Evolutionary conservation across 1,140 invertebrate genomes (phyloP).

Genomic region (Drosophila ercepeae): DNA sequence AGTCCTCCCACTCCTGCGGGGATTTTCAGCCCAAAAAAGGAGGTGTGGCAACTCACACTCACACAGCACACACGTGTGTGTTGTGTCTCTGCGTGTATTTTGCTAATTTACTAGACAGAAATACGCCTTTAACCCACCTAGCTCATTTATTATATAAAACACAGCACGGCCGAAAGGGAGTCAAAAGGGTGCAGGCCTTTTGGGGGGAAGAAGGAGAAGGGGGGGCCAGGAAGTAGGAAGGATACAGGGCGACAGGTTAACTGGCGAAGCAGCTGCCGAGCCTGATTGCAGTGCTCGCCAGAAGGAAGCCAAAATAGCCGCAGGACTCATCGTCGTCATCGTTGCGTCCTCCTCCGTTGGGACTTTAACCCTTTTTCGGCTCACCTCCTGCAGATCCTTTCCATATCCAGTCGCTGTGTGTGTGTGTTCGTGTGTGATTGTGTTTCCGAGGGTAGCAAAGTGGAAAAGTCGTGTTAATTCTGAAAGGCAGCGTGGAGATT

Average conservation of each 20-base stretch:
- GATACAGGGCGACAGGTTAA: constrained; percentile 46
- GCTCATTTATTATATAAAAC: constrained; percentile 83
- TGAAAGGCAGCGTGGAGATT: constrained; percentile 50
- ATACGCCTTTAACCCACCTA: constrained; percentile 83
- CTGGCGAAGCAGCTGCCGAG: constrained; percentile 43
- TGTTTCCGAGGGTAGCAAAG: constrained; percentile 58
- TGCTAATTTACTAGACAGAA: constrained; percentile 84
- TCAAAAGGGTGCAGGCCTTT: constrained; percentile 14
- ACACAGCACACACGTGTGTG: constrained; percentile 29
- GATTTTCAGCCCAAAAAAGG: constrained; percentile 28
- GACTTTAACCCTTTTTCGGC: constrained; percentile 41
- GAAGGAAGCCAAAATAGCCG: constrained; percentile 49
- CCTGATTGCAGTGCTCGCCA: constrained; percentile 43
- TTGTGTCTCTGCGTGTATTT: constrained; percentile 74
- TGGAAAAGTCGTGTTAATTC: constrained; percentile 79
- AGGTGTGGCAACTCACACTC: constrained; percentile 24
- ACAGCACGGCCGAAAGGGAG: constrained; percentile 29
- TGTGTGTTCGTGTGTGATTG: neutral
- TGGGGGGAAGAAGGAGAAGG: neutral
- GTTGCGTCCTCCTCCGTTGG: constrained; percentile 31
- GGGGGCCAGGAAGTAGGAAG: neutral
- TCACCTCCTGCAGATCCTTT: neutral
- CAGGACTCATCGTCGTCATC: constrained; percentile 48
- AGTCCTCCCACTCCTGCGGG: constrained; percentile 57
- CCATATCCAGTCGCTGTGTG: neutral